Percentiles rank a stretch among this genome's conserved stretches.
phyloP scores from a whole-genome alignment of 1,140 invertebrate genomes.

The Venturia canescens region DNA sequence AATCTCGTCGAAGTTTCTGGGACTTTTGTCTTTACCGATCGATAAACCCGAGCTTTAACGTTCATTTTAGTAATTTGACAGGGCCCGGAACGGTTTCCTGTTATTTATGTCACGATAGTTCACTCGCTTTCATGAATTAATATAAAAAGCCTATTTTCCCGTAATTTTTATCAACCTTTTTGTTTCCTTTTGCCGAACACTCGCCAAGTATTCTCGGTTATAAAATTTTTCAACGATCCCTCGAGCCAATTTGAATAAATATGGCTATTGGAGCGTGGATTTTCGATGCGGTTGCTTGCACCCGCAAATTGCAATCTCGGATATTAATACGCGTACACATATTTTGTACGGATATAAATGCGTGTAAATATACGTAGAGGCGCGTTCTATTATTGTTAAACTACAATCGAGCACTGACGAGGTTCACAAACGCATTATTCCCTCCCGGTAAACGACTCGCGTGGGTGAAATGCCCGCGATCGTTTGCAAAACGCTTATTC shows the following conservation, averaged over 20 bases:
- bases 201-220: background rate
- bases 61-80: too few relatives aligned
- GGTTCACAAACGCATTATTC: slow-evolving; percentile 14
- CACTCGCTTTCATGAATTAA: too few relatives aligned
- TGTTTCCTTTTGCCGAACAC: background rate
- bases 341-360: too few relatives aligned
- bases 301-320: slow-evolving; percentile 34
- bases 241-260: slow-evolving; percentile 12
- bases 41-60: too few relatives aligned
- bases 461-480: slow-evolving; percentile 15
- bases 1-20: too few relatives aligned
- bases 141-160: background rate
- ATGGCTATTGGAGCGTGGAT: slow-evolving; percentile 39
- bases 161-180: background rate
- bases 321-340: background rate
- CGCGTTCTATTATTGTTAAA: slow-evolving; percentile 20
- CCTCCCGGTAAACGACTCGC: background rate
- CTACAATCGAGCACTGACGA: slow-evolving; percentile 29
- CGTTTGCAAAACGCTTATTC: background rate
- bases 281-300: slow-evolving; percentile 37
- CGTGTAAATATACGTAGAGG: background rate
- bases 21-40: too few relatives aligned
- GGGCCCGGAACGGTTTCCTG: too few relatives aligned
- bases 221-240: slow-evolving; percentile 13
- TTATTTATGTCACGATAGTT: too few relatives aligned